Evolutionary conservation across 2,888 invertebrate species (phyloP).

Genomic region (Diaprepes abbreviatus): DNA sequence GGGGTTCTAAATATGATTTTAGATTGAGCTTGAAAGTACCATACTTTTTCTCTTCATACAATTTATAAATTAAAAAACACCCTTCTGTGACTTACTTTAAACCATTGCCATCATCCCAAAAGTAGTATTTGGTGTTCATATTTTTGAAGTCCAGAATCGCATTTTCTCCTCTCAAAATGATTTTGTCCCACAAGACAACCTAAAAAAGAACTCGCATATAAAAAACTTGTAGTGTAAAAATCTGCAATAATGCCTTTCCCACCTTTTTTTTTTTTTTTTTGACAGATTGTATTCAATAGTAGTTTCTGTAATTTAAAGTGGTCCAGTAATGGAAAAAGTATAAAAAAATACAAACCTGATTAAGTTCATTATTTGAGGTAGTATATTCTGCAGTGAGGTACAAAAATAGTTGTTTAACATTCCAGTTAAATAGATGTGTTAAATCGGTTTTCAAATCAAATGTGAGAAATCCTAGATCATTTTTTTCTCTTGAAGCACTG

Average conservation of each 20-base stretch:
- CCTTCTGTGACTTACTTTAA: slow-evolving; percentile 82
- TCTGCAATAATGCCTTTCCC: too few species aligned
- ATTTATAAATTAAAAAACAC: too few species aligned
- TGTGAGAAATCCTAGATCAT: slow-evolving; percentile 95
- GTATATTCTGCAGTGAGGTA: slow-evolving; percentile 97
- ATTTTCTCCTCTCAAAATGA: slow-evolving; percentile 93
- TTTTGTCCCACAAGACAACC: slow-evolving; percentile 99
- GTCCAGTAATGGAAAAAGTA: too few species aligned
- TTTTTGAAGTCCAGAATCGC: slow-evolving; percentile 93
- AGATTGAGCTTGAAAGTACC: too few species aligned
- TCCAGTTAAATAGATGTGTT: slow-evolving; percentile 97
- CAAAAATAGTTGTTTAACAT: slow-evolving; percentile 97
- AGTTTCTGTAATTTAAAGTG: too few species aligned
- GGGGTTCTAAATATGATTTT: too few species aligned
- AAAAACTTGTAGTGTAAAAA: too few species aligned
- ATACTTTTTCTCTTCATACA: too few species aligned
- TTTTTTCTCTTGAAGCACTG: slow-evolving; percentile 91
- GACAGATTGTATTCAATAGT: not conserved
- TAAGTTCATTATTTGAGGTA: slow-evolving; percentile 87
- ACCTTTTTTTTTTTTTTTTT: not conserved
- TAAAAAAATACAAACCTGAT: slow-evolving; percentile 73
- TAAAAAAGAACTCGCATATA: too few species aligned
- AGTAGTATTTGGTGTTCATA: slow-evolving; percentile 98
- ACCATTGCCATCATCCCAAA: slow-evolving; percentile 99
- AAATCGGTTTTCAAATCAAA: slow-evolving; percentile 96